Percentiles rank a stretch among this genome's conserved stretches.
Evolutionary conservation across 1,140 invertebrate genomes (phyloP).

Genomic region (Drosophila melanogaster): Release_6_plus_ISO1_MT NT_033777.3:27892001-27892500

Average conservation of each 20-base stretch:
- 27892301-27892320: constrained; percentile 74
- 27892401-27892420: constrained; percentile 33
- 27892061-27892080: constrained; percentile 40
- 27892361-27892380: not conserved
- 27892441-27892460: constrained; percentile 34
- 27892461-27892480: constrained; percentile 16
- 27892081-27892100: constrained; percentile 59
- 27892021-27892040: constrained; percentile 12
- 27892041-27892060: constrained; percentile 62
- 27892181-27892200: not conserved
- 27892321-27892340: constrained; percentile 41
- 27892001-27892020: not conserved
- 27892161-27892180: not conserved
- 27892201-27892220: constrained; percentile 23
- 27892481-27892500: not conserved
- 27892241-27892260: constrained; percentile 50
- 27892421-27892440: constrained; percentile 50
- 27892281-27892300: constrained; percentile 62
- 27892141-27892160: constrained; percentile 15
- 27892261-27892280: constrained; percentile 59
- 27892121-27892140: constrained; percentile 47
- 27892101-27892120: constrained; percentile 1
- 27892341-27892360: constrained; percentile 11
- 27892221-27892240: constrained; percentile 70
- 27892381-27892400: constrained; percentile 27